Evolutionary conservation across 1,140 invertebrate genomes (phyloP).

Genomic region (Tribolium castaneum): DNA sequence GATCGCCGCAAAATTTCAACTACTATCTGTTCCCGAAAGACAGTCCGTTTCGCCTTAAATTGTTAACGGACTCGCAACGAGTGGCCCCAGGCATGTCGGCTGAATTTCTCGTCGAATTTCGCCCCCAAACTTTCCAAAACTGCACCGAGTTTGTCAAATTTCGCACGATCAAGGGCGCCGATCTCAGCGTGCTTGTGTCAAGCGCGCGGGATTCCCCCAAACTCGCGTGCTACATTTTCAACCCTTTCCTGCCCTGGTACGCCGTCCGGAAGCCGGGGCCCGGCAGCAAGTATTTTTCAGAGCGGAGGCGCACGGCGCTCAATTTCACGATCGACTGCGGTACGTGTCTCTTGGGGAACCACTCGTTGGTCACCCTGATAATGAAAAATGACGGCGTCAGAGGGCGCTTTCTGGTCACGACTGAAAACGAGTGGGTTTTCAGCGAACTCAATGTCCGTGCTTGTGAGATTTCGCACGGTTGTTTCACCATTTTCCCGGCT

Average conservation of each 20-base stretch:
- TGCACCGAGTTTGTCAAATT: constrained; percentile 51
- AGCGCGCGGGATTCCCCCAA: constrained; percentile 57
- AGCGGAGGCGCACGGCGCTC: background rate
- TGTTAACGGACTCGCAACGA: constrained; percentile 35
- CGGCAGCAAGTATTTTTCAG: constrained; percentile 1
- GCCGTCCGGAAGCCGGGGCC: background rate
- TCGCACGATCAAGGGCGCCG: constrained; percentile 43
- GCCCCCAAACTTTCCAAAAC: constrained; percentile 51
- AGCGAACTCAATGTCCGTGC: constrained; percentile 55
- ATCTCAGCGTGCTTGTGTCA: constrained; percentile 51
- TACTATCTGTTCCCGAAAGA: constrained; percentile 45
- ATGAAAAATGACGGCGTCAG: constrained; percentile 59
- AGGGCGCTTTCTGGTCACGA: constrained; percentile 62
- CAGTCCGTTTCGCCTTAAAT: constrained; percentile 53
- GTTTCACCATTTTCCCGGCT: constrained; percentile 14
- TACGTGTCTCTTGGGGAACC: constrained; percentile 59
- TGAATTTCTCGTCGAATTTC: constrained; percentile 56
- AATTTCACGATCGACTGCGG: constrained; percentile 58
- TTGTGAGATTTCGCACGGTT: constrained; percentile 13
- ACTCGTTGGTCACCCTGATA: constrained; percentile 43
- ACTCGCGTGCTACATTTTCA: constrained; percentile 34
- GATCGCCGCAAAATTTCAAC: constrained; percentile 53
- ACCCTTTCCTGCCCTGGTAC: background rate
- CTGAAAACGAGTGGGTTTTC: constrained; percentile 61
- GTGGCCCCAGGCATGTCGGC: constrained; percentile 60